Base-by-base conservation (phyloP, 1,140 invertebrate genomes). In the Oryctes rhinoceros region DNA sequence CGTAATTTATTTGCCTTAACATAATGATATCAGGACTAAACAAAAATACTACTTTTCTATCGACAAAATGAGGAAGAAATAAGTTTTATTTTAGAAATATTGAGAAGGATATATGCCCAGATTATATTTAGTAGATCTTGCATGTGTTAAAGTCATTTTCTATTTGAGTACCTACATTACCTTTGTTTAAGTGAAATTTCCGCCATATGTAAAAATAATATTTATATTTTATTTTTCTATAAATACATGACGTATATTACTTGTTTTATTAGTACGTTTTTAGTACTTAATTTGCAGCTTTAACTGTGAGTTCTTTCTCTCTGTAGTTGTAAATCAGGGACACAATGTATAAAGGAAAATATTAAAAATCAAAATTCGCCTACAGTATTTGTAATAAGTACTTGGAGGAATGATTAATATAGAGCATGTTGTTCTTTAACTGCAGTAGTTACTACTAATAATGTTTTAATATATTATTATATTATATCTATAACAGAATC, bases 381-480 rank as follows among this genome's bases (percentile, higher is more conserved):
- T 78, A 59, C 47, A 78, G 75, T 76, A 76, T 76, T 76, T 76
- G 30, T 78, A 78, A 78, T 78, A 59, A 59, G 53, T 59, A 59
- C 49, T 78, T 78, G 20, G 48, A 18, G 48, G 47, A 78, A 49
- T 35, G 20, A 48, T 18, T 59, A 78, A 59, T 78, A 78, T 49
- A 59, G 76, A 49, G 76, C 75, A 76, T 76, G 75, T 76, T 76
- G 75, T 76, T 76, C 75, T 78, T 78, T 78, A 78, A 78, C 76
- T 53, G 76, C 76, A 78, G 47, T 78, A 78, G 49, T 78, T 78
- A 78, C 11, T 78, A 53, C 49, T 78, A 78, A 76, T 76, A 76
- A 76, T 76, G 75, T 76, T 76, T 76, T 76, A 76, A 47, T 76
- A 76, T 71, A 39, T 80, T 80, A 62, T 80, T 62, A 62, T 80